phyloP scores from a whole-genome alignment of 35 echinoderm and acorn worm genomes.

The Holothuria glaberrima region DNA sequence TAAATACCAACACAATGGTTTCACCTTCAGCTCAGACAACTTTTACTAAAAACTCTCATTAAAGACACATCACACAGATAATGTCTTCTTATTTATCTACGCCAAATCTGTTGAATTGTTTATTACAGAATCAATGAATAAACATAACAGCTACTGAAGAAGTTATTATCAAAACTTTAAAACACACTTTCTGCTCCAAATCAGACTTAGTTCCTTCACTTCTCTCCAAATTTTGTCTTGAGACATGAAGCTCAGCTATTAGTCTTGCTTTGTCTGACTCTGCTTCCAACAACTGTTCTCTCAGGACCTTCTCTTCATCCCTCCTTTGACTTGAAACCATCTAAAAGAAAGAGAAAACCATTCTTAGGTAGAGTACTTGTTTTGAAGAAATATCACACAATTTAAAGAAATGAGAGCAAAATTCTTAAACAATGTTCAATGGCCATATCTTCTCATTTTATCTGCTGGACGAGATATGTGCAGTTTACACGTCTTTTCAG shows the following conservation, averaged over 20 bases:
- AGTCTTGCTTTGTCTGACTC: constrained; percentile 80
- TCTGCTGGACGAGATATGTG: too few relatives aligned
- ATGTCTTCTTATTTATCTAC: too few relatives aligned
- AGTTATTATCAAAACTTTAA: too few relatives aligned
- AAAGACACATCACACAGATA: too few relatives aligned
- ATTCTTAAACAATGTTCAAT: not conserved
- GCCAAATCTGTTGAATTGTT: too few relatives aligned
- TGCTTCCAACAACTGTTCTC: constrained; percentile 72
- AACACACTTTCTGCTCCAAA: constrained; percentile 74
- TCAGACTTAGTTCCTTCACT: constrained; percentile 68
- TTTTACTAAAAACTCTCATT: too few relatives aligned
- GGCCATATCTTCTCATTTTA: too few relatives aligned
- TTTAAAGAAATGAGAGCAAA: not conserved
- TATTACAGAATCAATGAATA: too few relatives aligned
- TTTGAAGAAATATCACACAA: not conserved
- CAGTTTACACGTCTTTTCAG: too few relatives aligned
- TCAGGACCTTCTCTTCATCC: constrained; percentile 83
- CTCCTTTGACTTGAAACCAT: constrained; percentile 54
- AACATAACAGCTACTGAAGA: too few relatives aligned
- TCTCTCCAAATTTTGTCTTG: constrained; percentile 70
- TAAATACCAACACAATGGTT: too few relatives aligned
- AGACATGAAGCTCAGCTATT: constrained; percentile 56
- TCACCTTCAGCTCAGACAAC: too few relatives aligned
- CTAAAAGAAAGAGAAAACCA: not conserved
- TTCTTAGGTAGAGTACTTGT: not conserved